Evolutionary conservation across 2,113 vertebrate genomes (phyloP), one percentile per base, ranked within the genome.

Genomic region (Caranx melampygus): DNA sequence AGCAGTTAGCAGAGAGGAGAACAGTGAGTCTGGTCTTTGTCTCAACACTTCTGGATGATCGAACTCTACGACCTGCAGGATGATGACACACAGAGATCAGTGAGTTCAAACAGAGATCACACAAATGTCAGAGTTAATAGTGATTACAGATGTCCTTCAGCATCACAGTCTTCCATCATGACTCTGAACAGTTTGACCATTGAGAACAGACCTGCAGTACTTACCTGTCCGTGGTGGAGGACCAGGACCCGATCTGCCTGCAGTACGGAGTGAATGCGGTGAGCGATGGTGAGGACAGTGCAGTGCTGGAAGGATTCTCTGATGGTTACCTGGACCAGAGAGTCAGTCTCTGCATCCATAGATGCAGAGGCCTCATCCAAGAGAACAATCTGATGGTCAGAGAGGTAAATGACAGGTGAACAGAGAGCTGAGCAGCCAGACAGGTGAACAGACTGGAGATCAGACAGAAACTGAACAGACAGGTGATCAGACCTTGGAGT

Each of bases 361-460:
- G 95, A 95, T 18, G 95, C 94, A 0, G 95, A 95, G 18, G 94
- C 95, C 83, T 96, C 95, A 16, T 95, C 95, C 21, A 96, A 81
- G 34, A 96, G 82, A 61, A 95, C 90, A 67, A 95, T 95, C 95
- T 96, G 77, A 57, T 3, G 49, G n/a, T 34, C n/a, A 59, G 40
- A 26, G 26, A 26, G 26, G 26, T 26, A 26, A 26, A 26, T 1
- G 1, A 42, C 40, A 42, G 40, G 40, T 42, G 11, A 42, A 42
- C 40, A 37, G 37, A 37, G 6, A 42, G 40, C 8, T 42, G 7
- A 42, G 9, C 49, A 54, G 47, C 8, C 10, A 16, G 9, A 51
- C 3, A 18, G n/a, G 40, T 42, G 8, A 42, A 42, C 40, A 37
- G 37, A 37, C 37, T 2, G 40, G 40, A 10, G 8, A 42, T 10